These are phyloP conservation scores for Solen grandis DNA, from an alignment of 1,140 invertebrate species.

Conservation along the genomic window DNA sequence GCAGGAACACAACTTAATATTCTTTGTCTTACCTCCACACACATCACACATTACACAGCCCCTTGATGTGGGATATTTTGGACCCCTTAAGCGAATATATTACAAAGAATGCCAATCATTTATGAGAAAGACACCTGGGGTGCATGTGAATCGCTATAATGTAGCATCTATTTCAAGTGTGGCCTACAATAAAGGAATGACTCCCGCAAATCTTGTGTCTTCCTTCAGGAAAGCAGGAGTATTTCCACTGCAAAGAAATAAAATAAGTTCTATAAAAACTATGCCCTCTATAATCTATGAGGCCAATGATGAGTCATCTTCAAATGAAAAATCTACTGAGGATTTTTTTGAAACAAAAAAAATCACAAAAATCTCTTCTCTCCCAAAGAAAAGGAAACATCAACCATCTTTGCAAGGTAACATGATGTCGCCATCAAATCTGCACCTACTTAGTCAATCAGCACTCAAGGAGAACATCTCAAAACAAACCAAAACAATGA, in stretches of 20 bases:
- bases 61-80: constrained; percentile 33
- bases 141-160: not conserved
- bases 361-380: not conserved
- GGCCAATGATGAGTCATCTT: not conserved
- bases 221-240: constrained; percentile 32
- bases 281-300: constrained; percentile 11
- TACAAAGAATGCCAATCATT: constrained; percentile 26
- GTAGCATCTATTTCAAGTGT: not conserved
- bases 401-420: not conserved
- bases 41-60: constrained; percentile 24
- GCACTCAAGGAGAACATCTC: not conserved
- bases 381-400: constrained; percentile 15
- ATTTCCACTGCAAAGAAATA: constrained; percentile 8
- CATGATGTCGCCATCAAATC: constrained; percentile 14
- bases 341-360: not conserved
- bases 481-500: not conserved
- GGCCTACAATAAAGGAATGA: constrained; percentile 22
- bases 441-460: not conserved
- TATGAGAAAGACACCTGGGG: constrained; percentile 12
- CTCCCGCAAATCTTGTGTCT: constrained; percentile 20
- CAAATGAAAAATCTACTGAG: not conserved
- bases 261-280: not conserved
- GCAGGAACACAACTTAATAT: constrained; percentile 5
- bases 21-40: constrained; percentile 22
- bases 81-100: constrained; percentile 15